Evolutionary conservation across 1,140 invertebrate genomes (phyloP).

Genomic region (Camponotus floridanus): DNA sequence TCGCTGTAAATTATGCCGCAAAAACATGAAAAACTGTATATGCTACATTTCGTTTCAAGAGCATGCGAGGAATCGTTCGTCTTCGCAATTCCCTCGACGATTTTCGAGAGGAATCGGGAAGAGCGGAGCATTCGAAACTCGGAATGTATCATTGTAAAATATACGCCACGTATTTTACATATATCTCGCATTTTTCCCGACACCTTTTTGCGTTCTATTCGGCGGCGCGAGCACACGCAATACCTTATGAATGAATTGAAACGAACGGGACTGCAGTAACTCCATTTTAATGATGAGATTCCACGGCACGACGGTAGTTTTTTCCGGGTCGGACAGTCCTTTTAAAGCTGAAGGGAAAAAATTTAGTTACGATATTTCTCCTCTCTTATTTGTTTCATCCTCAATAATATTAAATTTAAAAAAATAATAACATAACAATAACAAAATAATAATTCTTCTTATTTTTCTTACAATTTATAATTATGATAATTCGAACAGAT

Average conservation of each 20-base stretch:
- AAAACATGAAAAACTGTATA: slow-evolving; percentile 52
- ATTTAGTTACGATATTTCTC: not conserved
- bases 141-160: slow-evolving; percentile 61
- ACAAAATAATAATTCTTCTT: not conserved
- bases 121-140: slow-evolving; percentile 45
- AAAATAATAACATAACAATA: not conserved
- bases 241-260: slow-evolving; percentile 42
- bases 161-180: slow-evolving; percentile 60
- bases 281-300: not conserved
- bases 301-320: not conserved
- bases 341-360: not conserved
- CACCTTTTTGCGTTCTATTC: not conserved
- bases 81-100: slow-evolving; percentile 21
- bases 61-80: slow-evolving; percentile 34
- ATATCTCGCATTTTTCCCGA: slow-evolving; percentile 38
- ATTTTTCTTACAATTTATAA: not conserved
- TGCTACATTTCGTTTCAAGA: slow-evolving; percentile 60
- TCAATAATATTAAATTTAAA: not conserved
- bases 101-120: slow-evolving; percentile 35
- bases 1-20: slow-evolving; percentile 63
- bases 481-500: not conserved
- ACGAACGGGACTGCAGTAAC: not conserved
- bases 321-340: not conserved
- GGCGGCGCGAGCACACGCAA: not conserved
- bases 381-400: not conserved